Conservation (phyloP, 1,140 invertebrate genomes). For the Drosophila lowei region DNA sequence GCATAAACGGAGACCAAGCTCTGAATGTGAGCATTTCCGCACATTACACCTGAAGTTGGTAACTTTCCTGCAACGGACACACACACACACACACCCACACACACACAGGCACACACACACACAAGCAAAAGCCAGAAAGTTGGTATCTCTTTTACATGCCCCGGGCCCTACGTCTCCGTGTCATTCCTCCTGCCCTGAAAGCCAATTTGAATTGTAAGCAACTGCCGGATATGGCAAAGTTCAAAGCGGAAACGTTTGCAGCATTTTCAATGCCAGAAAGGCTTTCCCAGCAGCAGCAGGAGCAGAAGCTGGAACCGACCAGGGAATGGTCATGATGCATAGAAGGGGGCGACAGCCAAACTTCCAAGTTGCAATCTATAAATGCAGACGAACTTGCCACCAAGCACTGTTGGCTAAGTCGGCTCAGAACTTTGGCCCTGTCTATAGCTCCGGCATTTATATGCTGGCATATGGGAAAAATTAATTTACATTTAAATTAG, state of each 20-base stretch:
- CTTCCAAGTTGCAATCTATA: constrained; percentile 39
- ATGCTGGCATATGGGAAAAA: constrained; percentile 31
- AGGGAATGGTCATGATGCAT: constrained; percentile 2
- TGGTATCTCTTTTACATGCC: constrained; percentile 11
- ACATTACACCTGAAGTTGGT: constrained; percentile 65
- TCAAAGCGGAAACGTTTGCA: constrained; percentile 65
- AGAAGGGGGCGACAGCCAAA: constrained; percentile 10
- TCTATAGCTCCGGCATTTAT: background rate
- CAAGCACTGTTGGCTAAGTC: constrained; percentile 50
- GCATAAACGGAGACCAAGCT: constrained; percentile 41
- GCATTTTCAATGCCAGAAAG: constrained; percentile 55
- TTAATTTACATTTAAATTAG: constrained; percentile 64
- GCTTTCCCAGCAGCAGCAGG: background rate
- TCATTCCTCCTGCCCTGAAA: constrained; percentile 1
- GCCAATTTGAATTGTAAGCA: constrained; percentile 65
- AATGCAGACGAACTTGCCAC: constrained; percentile 28
- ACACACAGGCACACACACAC: constrained; percentile 6
- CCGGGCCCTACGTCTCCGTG: background rate
- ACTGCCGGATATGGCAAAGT: constrained; percentile 68
- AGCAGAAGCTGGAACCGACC: background rate
- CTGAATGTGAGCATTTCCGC: constrained; percentile 64
- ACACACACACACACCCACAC: background rate
- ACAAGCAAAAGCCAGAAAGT: constrained; percentile 23
- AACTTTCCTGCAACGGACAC: constrained; percentile 28
- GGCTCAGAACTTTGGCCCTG: constrained; percentile 42